These are phyloP conservation scores for Excalfactoria chinensis DNA, from an alignment of 2,113 vertebrate genomes.

Conservation along the genomic window DNA sequence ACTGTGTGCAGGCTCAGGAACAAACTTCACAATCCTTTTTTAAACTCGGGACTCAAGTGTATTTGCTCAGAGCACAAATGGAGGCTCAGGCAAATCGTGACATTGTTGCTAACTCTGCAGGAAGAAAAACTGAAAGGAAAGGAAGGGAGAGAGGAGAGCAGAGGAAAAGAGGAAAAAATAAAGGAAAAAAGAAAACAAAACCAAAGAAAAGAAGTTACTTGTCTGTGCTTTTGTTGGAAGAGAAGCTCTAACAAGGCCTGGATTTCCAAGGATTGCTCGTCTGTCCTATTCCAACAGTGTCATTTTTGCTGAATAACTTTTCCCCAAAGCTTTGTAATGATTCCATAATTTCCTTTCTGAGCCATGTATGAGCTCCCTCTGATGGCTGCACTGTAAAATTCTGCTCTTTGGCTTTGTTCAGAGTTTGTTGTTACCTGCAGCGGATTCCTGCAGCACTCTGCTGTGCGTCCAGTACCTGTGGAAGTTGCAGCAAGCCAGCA, in stretches of 20 bases:
- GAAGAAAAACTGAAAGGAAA: background rate
- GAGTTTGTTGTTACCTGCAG: accelerated
- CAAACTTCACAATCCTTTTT: background rate
- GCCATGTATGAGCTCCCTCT: constrained; percentile 49
- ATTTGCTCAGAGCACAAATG: background rate
- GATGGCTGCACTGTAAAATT: constrained; percentile 31
- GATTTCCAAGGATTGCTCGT: background rate
- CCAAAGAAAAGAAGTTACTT: background rate
- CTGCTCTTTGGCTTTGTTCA: background rate
- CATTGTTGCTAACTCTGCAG: background rate
- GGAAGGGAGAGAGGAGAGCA: no score
- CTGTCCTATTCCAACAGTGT: background rate
- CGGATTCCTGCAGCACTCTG: background rate
- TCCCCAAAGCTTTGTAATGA: background rate
- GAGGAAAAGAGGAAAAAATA: no score
- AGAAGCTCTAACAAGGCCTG: background rate
- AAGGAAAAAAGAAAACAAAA: no score
- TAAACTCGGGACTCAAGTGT: background rate
- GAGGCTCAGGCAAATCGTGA: background rate
- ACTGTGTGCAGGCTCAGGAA: background rate
- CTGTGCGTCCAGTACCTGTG: accelerated
- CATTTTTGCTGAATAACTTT: background rate
- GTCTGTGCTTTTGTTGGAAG: background rate
- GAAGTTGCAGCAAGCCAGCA: background rate
- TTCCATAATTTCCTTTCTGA: background rate